Evolutionary conservation across 2,797 vertebrate genomes (phyloP).

Genomic region (Nasua narica): DNA sequence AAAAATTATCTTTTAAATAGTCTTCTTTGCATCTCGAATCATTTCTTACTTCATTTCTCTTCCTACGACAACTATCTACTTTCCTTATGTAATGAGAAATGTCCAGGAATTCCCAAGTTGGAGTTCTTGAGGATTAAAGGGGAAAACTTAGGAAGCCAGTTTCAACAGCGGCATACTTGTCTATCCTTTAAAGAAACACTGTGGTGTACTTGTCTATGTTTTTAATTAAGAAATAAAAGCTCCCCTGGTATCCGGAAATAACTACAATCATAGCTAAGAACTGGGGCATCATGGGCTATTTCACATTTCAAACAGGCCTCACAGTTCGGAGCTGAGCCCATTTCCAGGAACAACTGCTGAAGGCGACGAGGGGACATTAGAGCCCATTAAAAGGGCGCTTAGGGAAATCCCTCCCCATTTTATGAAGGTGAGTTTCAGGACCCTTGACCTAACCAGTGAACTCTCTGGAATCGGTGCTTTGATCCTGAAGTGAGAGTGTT

Average conservation of each 20-base stretch:
- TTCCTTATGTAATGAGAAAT: neutral
- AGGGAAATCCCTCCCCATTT: neutral
- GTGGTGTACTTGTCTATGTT: neutral
- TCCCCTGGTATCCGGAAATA: neutral
- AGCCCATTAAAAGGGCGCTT: neutral
- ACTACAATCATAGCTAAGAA: neutral
- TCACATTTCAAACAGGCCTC: neutral
- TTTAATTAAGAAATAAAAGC: neutral
- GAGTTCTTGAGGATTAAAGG: neutral
- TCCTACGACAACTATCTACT: neutral
- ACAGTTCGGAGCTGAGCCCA: neutral
- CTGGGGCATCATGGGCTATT: neutral
- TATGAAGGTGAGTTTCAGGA: neutral
- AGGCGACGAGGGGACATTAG: neutral
- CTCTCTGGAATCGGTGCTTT: neutral
- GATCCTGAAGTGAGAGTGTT: neutral
- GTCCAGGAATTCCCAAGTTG: neutral
- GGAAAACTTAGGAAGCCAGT: neutral
- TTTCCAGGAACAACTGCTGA: neutral
- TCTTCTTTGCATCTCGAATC: neutral
- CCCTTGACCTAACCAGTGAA: neutral
- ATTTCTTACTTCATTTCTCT: slow-evolving; percentile 37
- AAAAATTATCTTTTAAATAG: neutral
- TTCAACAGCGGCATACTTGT: neutral
- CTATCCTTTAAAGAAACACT: neutral